Conservation (phyloP, 2,113 vertebrate species). For the Urocynchramus pylzowi region DNA sequence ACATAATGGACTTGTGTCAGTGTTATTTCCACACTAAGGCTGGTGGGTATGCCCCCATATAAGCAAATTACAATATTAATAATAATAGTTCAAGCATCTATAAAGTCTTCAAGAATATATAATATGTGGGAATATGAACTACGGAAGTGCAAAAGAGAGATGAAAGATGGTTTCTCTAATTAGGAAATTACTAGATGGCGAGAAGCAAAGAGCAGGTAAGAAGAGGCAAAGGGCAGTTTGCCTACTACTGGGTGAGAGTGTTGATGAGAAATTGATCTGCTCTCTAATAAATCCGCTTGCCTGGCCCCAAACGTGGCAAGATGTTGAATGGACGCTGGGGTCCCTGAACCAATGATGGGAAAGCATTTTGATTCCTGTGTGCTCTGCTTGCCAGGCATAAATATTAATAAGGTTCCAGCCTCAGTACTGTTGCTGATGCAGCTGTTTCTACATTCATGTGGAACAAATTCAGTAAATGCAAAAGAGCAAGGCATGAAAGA, state of each 20-base stretch:
- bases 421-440: conserved; percentile 27
- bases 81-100: background rate
- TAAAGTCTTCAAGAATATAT: background rate
- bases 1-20: background rate
- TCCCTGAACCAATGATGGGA: background rate
- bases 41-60: background rate
- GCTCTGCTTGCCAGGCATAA: background rate
- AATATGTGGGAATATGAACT: background rate
- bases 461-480: conserved; percentile 49
- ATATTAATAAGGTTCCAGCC: conserved; percentile 50
- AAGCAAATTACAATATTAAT: background rate
- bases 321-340: background rate
- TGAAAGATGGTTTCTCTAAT: background rate
- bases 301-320: background rate
- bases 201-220: background rate
- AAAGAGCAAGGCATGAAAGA: conserved; percentile 32
- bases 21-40: background rate
- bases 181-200: background rate
- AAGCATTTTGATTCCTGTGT: background rate
- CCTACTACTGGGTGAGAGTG: background rate
- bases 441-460: conserved; percentile 52
- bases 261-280: conserved; percentile 28
- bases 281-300: background rate
- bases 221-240: background rate
- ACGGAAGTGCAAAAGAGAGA: background rate